Conservation (phyloP, 2,797 vertebrate genomes). For the Nannoperca australis region DNA sequence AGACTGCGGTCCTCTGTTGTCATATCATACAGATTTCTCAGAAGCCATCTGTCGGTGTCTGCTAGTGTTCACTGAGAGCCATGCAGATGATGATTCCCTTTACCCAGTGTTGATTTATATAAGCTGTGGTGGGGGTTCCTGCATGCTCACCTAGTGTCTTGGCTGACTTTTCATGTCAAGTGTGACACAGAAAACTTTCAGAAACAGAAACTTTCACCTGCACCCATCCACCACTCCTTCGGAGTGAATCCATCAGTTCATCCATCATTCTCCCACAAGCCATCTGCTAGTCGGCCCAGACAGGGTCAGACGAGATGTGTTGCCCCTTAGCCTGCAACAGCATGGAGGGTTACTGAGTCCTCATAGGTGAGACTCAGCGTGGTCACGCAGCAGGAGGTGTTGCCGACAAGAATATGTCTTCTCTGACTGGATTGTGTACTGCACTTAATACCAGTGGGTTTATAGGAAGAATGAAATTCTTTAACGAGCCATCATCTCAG, state of each 20-base stretch:
- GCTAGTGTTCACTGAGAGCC: conserved; percentile 1
- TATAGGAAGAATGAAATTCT: background rate
- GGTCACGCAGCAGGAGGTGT: conserved; percentile 13
- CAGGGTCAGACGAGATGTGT: conserved; percentile 60
- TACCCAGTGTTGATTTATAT: background rate
- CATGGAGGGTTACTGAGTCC: conserved; percentile 4
- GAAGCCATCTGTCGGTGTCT: conserved; percentile 63
- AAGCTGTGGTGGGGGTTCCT: background rate
- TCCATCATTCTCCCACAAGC: conserved; percentile 68
- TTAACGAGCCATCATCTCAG: background rate
- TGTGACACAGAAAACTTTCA: conserved; percentile 11
- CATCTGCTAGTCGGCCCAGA: conserved; percentile 59
- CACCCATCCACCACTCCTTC: conserved; percentile 13
- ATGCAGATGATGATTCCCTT: background rate
- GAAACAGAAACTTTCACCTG: background rate
- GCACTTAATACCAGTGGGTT: background rate
- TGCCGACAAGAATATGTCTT: background rate
- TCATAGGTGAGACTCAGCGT: conserved; percentile 27
- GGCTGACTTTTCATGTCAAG: background rate
- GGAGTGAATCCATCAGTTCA: conserved; percentile 44
- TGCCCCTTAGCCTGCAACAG: conserved; percentile 49
- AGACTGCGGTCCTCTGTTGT: conserved; percentile 47
- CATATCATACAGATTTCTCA: conserved; percentile 56
- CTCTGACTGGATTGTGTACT: background rate
- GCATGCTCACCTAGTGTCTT: background rate